Base-by-base conservation (phyloP, 2,797 vertebrate species). In the Neostethus bicornis region DNA sequence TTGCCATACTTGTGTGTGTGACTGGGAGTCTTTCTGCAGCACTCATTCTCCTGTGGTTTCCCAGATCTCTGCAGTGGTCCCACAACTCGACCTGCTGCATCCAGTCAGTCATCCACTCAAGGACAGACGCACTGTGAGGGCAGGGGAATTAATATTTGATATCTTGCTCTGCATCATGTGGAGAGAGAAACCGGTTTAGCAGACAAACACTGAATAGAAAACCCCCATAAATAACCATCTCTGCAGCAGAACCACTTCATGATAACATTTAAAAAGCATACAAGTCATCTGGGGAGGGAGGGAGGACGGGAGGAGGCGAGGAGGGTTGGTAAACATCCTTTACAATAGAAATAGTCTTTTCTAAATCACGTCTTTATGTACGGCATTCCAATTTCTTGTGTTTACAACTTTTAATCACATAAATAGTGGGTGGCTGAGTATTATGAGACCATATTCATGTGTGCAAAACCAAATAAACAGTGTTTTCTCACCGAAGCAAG, bases 61-160 rank as follows among this genome's bases (percentile, higher is more conserved):
- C 61, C 44, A 55, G 73, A 14, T 24, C 61, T 73, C 70, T 70
- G 77, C 78, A 80, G 72, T 35, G 49, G 63, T 72, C 70, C 69
- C 81, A 70, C 4, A 26, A 63, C 78, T 81, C 66, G 72, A 74
- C 65, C 78, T 61, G 44, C 74, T 77, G 65, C 64, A 79, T 66
- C 66, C 80, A 81, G 73, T 66, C 75, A 77, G 69, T 50, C 71
- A 67, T n/a, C n/a, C 71, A 66, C 67, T 87, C 74, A 86, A 86
- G 81, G 82, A 77, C 80, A 62, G 73, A 66, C 62, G 61, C 77
- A 79, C 73, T 78, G 75, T 73, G 44, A 81, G 77, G 83, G 72
- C 72, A 55, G 45, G 57, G 51, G 56, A 64, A 88, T 88, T 73
- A 87, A 88, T 87, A 85, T 88, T 87, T 90, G 62, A 89, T 86